These are phyloP conservation scores for Prosopocoilus inquinatus DNA, from an alignment of 2,888 invertebrate species.

Conservation along the genomic window DNA sequence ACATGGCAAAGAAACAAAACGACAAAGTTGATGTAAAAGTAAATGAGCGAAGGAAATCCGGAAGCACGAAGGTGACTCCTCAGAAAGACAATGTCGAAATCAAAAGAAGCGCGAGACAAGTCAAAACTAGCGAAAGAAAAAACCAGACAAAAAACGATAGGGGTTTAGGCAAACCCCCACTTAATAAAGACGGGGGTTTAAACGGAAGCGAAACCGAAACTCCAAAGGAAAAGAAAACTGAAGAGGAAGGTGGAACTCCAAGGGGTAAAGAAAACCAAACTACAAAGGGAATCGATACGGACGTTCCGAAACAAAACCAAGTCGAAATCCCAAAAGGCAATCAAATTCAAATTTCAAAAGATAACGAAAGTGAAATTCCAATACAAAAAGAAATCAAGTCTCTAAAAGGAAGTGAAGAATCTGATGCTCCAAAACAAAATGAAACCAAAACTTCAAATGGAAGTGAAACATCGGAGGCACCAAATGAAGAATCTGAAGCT, in stretches of 20 bases:
- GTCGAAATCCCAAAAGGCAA: background rate
- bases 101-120: background rate
- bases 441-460: constrained; percentile 3
- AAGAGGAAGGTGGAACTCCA: too few species aligned
- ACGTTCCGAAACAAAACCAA: too few species aligned
- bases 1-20: constrained; percentile 8
- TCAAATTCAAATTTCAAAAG: background rate
- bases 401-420: constrained; percentile 2
- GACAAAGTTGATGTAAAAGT: background rate
- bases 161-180: background rate
- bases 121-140: background rate
- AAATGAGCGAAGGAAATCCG: background rate
- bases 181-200: background rate
- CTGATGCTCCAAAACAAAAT: background rate
- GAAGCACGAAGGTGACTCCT: background rate
- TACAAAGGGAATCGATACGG: too few species aligned
- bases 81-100: background rate
- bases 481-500: constrained; percentile 10
- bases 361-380: background rate
- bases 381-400: background rate
- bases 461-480: constrained; percentile 6
- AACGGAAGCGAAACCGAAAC: background rate
- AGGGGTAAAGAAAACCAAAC: too few species aligned
- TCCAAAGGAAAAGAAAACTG: background rate
- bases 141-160: too few species aligned